Conservation (phyloP, 1,140 invertebrate species). For the Zaprionus nigranus region DNA sequence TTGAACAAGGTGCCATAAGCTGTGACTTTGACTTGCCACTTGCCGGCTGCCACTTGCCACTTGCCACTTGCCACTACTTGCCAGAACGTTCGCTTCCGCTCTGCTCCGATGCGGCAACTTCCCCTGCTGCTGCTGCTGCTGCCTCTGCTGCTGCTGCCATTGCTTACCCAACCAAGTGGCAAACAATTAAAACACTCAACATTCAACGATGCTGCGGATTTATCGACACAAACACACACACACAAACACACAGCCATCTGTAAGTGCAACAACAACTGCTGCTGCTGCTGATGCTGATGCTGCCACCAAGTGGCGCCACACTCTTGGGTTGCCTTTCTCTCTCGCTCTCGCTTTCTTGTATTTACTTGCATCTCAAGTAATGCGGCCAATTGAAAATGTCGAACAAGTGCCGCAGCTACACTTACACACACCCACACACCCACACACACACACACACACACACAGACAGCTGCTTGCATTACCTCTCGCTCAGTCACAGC, state of each 20-base stretch:
- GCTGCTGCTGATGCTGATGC: background rate
- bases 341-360: constrained; percentile 9
- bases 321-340: constrained; percentile 12
- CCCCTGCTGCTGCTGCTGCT: background rate
- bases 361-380: constrained; percentile 66
- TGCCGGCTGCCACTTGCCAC: constrained; percentile 38
- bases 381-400: constrained; percentile 78
- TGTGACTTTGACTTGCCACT: constrained; percentile 63
- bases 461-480: constrained; percentile 1
- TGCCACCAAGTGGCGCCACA: constrained; percentile 43
- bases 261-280: constrained; percentile 33
- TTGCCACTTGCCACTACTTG: constrained; percentile 21
- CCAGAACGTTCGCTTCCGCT: background rate
- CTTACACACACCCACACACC: constrained; percentile 34
- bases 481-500: constrained; percentile 17
- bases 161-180: constrained; percentile 42
- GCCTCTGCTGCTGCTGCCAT: background rate
- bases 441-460: constrained; percentile 13
- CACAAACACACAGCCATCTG: constrained; percentile 7
- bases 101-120: background rate
- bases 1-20: constrained; percentile 68
- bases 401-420: constrained; percentile 61
- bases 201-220: constrained; percentile 39
- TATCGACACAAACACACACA: constrained; percentile 26
- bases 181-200: constrained; percentile 73